These are phyloP conservation scores for Morbakka virulenta DNA, from an alignment of 30 jellyfish, hydroid and myxozoan genomes.

Conservation along the genomic window DNA sequence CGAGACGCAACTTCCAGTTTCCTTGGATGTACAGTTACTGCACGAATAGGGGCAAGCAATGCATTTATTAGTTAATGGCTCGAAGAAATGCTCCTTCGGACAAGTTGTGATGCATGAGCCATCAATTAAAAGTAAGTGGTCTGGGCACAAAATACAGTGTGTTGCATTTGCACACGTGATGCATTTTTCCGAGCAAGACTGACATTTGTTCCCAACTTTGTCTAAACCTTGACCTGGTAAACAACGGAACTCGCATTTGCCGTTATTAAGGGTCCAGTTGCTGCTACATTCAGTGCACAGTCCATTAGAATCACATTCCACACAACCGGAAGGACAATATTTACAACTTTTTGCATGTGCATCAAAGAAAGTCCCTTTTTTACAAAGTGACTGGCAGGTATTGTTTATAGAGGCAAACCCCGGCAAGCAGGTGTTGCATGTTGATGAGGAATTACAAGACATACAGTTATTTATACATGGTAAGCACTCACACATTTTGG, in stretches of 20 bases:
- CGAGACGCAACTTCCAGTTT: constrained; percentile 20
- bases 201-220: not conserved
- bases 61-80: constrained; percentile 4
- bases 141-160: constrained; percentile 41
- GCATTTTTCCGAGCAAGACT: constrained; percentile 22
- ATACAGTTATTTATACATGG: constrained; percentile 4
- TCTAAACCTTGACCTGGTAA: not conserved
- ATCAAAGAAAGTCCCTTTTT: not conserved
- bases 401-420: not conserved
- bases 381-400: not conserved
- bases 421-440: not conserved
- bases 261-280: not conserved
- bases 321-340: not conserved
- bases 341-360: not conserved
- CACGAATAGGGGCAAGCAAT: constrained; percentile 10
- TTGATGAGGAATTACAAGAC: not conserved
- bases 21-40: constrained; percentile 18
- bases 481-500: not conserved
- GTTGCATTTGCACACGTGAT: constrained; percentile 18
- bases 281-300: not conserved
- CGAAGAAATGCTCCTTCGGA: constrained; percentile 43
- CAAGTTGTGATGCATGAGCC: constrained; percentile 46
- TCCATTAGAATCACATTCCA: not conserved
- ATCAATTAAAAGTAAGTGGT: constrained; percentile 11
- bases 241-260: not conserved